Base-by-base conservation (phyloP, 2,888 invertebrate genomes). In the Chorisops tibialis region DNA sequence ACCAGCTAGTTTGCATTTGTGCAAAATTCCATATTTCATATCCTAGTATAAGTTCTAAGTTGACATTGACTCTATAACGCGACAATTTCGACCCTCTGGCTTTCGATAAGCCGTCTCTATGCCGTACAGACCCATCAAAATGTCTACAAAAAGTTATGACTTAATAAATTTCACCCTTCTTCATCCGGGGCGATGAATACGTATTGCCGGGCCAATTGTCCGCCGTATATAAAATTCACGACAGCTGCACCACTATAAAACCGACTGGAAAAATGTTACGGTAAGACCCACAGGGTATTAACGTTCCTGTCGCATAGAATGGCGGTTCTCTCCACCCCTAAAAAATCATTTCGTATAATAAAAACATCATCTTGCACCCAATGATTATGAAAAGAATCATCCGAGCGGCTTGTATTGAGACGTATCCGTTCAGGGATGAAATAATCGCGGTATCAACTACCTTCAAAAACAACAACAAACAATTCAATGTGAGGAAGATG, bases 361-460 rank as follows among this genome's bases (percentile, higher is more conserved):
- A 63, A 63, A 63, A 63, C 63, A 63, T 63, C 47, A 63, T 59
- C 63, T 63, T 63, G 48, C 63, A 60, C 60, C 43, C 60, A 54
- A 38, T 63, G 63, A 54, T 48, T 60, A 60, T 49, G 48, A 63
- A 63, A 54, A 18, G 60, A 35, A 54, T 45, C 48, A 45, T 45
- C 45, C 22, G 30, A 11, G 35, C 56, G 30, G 35, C 16, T 19
- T 38, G 21, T 0, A 43, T 9, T 12, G 45, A 56, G 24, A 14
- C 2, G 30, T 43, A 43, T 35, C 45, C 43, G 43, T 56, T 37
- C 56, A 39, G 12, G 19, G 30, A 37, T 45, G 56, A 43, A 56
- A 56, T 56, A 56, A 56, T 19, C 30, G 45, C 16, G 43, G 45
- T 19, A 56, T 45, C 16, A 45, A n/a, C 39, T 30, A 45, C 43